Conservation (phyloP, 2,113 vertebrate species). For the Microtus ochrogaster region DNA sequence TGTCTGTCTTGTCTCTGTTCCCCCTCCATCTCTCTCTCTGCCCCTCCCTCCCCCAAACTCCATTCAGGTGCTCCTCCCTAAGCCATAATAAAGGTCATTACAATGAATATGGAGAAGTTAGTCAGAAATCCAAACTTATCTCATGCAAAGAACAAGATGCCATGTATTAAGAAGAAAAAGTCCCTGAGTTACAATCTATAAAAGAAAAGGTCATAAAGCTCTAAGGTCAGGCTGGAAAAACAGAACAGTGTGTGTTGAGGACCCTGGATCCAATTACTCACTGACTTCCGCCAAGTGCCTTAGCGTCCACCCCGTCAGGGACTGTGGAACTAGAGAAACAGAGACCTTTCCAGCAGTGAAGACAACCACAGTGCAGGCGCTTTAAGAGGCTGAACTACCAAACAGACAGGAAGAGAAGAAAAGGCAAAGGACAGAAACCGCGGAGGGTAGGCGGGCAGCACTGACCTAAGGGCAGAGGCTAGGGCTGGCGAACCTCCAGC, state of each 20-base stretch:
- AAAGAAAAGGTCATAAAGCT: neutral
- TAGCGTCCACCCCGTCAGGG: rapidly evolving
- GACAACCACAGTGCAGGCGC: neutral
- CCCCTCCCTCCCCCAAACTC: neutral
- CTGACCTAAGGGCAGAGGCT: neutral
- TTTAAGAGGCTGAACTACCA: no score
- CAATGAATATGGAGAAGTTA: neutral
- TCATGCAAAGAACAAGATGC: neutral
- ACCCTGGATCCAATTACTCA: neutral
- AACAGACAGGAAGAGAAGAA: neutral
- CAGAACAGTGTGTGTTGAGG: neutral
- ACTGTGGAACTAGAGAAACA: neutral
- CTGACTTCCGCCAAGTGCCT: neutral
- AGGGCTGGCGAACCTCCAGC: neutral
- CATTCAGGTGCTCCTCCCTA: neutral
- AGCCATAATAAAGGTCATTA: neutral
- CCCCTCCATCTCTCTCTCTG: neutral
- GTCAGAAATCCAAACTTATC: neutral
- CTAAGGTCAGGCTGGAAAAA: neutral
- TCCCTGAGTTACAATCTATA: neutral
- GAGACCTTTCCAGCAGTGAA: rapidly evolving
- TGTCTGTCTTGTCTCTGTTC: neutral
- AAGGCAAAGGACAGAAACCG: neutral
- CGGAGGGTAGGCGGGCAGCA: neutral
- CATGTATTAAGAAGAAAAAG: neutral